Conservation (phyloP, 2,113 vertebrate species). For the Lycaon pictus region DNA sequence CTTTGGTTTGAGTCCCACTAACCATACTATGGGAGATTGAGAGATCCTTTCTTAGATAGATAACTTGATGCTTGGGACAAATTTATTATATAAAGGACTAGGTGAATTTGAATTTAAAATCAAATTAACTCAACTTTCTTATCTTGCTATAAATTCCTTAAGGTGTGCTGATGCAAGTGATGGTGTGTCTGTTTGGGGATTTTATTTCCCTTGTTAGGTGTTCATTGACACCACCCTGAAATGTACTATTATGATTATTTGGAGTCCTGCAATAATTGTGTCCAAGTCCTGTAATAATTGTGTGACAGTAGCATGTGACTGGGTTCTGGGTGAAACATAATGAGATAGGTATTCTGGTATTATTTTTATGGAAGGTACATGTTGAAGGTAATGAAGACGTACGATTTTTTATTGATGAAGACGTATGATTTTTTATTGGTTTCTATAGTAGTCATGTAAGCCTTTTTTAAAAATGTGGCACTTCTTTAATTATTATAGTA, state of each 20-base stretch:
- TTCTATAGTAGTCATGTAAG: background rate
- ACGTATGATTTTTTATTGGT: background rate
- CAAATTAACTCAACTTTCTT: background rate
- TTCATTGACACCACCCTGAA: background rate
- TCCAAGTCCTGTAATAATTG: background rate
- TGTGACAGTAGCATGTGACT: background rate
- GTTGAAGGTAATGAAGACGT: background rate
- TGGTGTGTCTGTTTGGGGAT: background rate
- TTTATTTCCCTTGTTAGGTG: background rate
- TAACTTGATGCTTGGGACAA: background rate
- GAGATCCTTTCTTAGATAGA: background rate
- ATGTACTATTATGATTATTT: background rate
- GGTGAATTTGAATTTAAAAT: constrained; percentile 58
- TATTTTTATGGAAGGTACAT: background rate
- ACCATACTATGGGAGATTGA: background rate
- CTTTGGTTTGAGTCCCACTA: background rate
- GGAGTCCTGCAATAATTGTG: background rate
- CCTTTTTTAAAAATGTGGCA: background rate
- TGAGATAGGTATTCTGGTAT: background rate
- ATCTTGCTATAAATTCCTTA: background rate
- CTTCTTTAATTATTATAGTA: constrained; percentile 1
- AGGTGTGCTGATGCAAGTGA: background rate
- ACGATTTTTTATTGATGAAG: background rate
- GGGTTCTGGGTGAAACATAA: background rate
- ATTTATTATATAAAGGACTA: background rate